Percentiles rank a stretch among this genome's conserved stretches.
Conservation (phyloP, 2,888 invertebrate genomes). For the Aporophyla nigra region DNA sequence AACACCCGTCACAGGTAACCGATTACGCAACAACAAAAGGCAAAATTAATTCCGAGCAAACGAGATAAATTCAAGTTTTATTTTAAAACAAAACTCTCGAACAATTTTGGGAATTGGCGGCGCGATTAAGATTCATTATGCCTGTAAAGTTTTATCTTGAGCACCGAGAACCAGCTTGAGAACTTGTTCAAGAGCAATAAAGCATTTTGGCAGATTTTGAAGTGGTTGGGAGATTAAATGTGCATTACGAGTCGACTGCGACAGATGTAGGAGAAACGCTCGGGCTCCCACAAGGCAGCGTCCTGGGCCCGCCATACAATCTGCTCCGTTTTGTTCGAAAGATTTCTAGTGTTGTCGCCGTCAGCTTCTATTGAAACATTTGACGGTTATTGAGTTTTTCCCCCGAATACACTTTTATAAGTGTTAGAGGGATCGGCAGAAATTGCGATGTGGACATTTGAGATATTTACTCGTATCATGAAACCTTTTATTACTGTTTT, state of each 20-base stretch:
- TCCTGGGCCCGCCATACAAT: slow-evolving; percentile 64
- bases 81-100: slow-evolving; percentile 87
- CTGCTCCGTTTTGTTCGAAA: slow-evolving; percentile 63
- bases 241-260: slow-evolving; percentile 85
- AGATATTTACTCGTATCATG: slow-evolving; percentile 26
- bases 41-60: slow-evolving; percentile 84
- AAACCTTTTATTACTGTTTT: slow-evolving; percentile 31
- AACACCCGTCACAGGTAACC: slow-evolving; percentile 81
- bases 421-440: slow-evolving; percentile 22
- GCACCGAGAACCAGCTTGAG: slow-evolving; percentile 79
- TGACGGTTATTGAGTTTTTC: slow-evolving; percentile 69
- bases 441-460: slow-evolving; percentile 27
- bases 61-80: slow-evolving; percentile 86
- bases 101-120: slow-evolving; percentile 88
- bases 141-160: slow-evolving; percentile 89
- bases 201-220: slow-evolving; percentile 90
- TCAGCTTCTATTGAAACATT: slow-evolving; percentile 69
- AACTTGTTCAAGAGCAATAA: slow-evolving; percentile 88
- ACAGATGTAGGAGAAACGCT: slow-evolving; percentile 77
- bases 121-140: slow-evolving; percentile 90
- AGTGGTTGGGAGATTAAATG: slow-evolving; percentile 88
- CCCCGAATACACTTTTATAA: slow-evolving; percentile 53
- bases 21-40: slow-evolving; percentile 85
- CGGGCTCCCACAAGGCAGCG: slow-evolving; percentile 64
- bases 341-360: slow-evolving; percentile 62